Evolutionary conservation across 2,797 vertebrate genomes (phyloP), one percentile per base, ranked within the genome.

Genomic region (Xerus rutilus): DNA sequence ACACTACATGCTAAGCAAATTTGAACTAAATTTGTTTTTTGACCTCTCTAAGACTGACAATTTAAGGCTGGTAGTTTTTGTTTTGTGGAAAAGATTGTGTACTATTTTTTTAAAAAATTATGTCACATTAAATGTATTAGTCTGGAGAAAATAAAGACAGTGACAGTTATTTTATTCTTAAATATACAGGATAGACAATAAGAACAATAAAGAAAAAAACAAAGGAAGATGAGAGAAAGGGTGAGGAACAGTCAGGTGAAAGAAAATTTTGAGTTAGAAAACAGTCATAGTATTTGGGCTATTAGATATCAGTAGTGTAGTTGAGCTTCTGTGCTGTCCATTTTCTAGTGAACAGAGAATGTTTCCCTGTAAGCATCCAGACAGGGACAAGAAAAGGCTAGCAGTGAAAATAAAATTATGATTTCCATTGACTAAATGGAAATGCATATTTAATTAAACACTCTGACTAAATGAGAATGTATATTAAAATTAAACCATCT

Each of bases 241-340:
- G 45, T 47, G 35, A 79, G 25, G 11, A 70, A 2, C 39, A 70
- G 7, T 57, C 52, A 86, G 7, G 20, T 65, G 13, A 64, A 94
- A 91, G 30, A 77, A 88, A 43, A 65, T 65, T 64, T 90, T 28
- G 70, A 14, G 14, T 57, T 91, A 65, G 18, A 15, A 95, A 94
- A 86, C 2, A 95, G 20, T 88, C 64, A 59, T 20, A 18, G 20
- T 67, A 3, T 49, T 93, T 20, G 65, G 11, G 45, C 7, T 82
- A 62, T 17, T n/a, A 79, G 86, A 86, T 89, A 15, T 49, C 39
- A 23, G 5, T 0, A 17, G 1, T 79, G 4, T 9, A 83, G 10
- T 5, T 78, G 23, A 81, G 23, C 25, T 96, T 93, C 91, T 69
- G 13, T 59, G 86, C 28, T 32, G 82, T 70, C 9, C 21, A 49